Evolutionary conservation across 2,888 invertebrate genomes (phyloP), one percentile per base, ranked within the genome.

Genomic region (Conistra vaccinii): DNA sequence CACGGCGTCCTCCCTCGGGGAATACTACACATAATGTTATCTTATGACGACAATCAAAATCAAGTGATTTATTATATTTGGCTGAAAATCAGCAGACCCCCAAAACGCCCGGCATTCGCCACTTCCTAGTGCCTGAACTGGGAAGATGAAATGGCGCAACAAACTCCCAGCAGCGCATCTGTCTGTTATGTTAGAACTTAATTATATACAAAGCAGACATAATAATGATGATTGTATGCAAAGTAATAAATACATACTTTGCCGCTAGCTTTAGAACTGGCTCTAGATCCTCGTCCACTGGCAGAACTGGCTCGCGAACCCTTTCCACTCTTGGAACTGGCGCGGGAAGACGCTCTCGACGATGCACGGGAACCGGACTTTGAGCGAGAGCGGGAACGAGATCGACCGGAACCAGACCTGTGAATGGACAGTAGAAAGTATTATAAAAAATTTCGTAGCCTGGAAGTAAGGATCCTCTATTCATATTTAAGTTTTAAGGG

Each of bases 301-400:
- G 88, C 89, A 0, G 94, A 93, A 32, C 93, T 93, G 39, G 92
- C 88, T 0, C 91, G 72, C 69, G 92, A 71, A 39, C 85, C 89
- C 77, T 90, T 91, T 10, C 88, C 88, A 66, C 91, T 91, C 53
- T 81, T 88, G 2, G 94, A 93, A n/a, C 91, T 92, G 5, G 93
- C 94, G n/a, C 93, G 91, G 1, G 94, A 94, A 0, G 94, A 93
- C 0, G 93, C 93, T 5, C 93, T 90, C 0, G 94, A 94, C 0
- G 89, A 81, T 0, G 90, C 89, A 0, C 91, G 83, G 0, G 93
- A 92, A 0, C 90, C 89, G 0, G 93, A 92, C 72, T 89, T 87
- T 84, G 92, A 91, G 2, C 89, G 88, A 0, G 94, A 94, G 0
- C 91, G 94, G 2, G 96, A 95, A 5, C 94, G 90, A 4, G 89